Evolutionary conservation across 2,797 vertebrate species (phyloP).

Genomic region (Arrhamphus sclerolepis): DNA sequence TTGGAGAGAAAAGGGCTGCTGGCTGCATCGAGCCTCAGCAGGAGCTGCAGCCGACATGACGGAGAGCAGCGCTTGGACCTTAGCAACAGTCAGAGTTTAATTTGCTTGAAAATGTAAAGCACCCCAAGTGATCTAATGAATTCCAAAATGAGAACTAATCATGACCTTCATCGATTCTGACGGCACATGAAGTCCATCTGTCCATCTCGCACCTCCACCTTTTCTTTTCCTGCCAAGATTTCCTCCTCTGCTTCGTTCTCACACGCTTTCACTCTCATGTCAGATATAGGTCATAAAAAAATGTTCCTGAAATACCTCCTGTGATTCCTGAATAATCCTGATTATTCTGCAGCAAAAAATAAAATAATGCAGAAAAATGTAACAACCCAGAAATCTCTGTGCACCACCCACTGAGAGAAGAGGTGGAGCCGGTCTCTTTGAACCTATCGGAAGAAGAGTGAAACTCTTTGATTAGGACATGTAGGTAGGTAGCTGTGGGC

Average conservation of each 20-base stretch:
- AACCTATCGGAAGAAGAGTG: constrained; percentile 63
- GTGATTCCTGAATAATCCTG: constrained; percentile 48
- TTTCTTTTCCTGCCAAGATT: constrained; percentile 21
- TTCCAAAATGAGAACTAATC: constrained; percentile 62
- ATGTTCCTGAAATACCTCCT: constrained; percentile 38
- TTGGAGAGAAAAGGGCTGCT: constrained; percentile 53
- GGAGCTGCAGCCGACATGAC: constrained; percentile 45
- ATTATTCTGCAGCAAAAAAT: constrained; percentile 60
- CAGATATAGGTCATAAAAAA: constrained; percentile 31
- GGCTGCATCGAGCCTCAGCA: constrained; percentile 58
- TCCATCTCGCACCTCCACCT: constrained; percentile 19
- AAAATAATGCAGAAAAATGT: constrained; percentile 47
- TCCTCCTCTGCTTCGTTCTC: background rate
- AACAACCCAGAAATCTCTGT: constrained; percentile 31
- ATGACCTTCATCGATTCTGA: constrained; percentile 67
- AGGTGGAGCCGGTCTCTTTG: constrained; percentile 60
- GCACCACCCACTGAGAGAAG: constrained; percentile 61
- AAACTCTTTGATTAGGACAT: constrained; percentile 76
- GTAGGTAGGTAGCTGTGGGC: constrained; percentile 77
- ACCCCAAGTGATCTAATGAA: constrained; percentile 48
- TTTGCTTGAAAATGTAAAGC: constrained; percentile 56
- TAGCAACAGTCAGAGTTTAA: constrained; percentile 42
- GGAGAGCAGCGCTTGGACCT: constrained; percentile 33
- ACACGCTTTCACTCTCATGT: background rate
- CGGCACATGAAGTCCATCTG: constrained; percentile 55